Base-by-base conservation (phyloP, 2,113 vertebrate species). In the Hylia prasina region DNA sequence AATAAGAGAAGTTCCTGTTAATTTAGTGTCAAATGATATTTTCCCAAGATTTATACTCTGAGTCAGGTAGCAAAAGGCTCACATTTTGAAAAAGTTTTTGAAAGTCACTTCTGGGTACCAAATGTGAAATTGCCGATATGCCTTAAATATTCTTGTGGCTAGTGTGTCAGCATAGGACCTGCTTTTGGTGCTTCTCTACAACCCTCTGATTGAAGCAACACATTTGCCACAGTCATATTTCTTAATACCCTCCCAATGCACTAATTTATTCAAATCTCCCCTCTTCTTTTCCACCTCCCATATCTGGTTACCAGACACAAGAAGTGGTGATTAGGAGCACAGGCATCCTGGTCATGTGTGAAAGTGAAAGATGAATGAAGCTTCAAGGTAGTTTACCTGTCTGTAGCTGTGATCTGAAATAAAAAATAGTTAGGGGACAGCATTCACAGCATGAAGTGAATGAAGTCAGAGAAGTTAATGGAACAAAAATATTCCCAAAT, bases 181-280 rank as follows among this genome's bases (percentile, higher is more conserved):
- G 10, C 13, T 91, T 79, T 35, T 50, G 37, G 33, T 53, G 28
- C n/a, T 80, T 61, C 18, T 47, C 37, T 83, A 9, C 33, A 60
- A 7, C 11, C 3, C 25, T 25, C 13, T 40, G n/a, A 0, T 27
- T 18, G 35, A 69, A 83, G 58, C 9, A 77, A 25, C 0, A 1
- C 4, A 2, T 73, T 80, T 83, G 60, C 48, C 10, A 12, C 7
- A 56, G 30, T 58, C 17, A 6, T 13, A 4, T 69, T 27, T 84
- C 31, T 70, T 83, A 27, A 22, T 70, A 51, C 4, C 1, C 8
- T 65, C 7, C 19, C 25, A 56, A 11, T 9, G 3, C 9, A 31
- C 19, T 75, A 21, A 51, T 19, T 47, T 57, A 48, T 35, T 60
- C 18, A 15, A 60, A 79, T 40, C 23, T 75, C 35, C 13, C 5